Evolutionary conservation across 2,888 invertebrate species (phyloP).

Genomic region (Electrophaes corylata): DNA sequence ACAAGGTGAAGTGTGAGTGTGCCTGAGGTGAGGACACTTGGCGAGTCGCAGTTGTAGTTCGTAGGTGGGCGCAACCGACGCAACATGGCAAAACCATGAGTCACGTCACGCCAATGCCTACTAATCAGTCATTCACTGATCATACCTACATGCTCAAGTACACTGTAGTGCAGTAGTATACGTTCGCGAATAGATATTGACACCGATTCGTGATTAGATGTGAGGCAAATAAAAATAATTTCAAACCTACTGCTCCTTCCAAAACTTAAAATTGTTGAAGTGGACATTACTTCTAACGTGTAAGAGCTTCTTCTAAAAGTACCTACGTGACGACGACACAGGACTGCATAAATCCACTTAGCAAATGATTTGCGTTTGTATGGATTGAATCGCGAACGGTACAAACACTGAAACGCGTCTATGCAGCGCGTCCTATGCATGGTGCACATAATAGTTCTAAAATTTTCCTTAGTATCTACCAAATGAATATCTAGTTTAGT

Average conservation of each 20-base stretch:
- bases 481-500: background rate
- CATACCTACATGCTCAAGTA: slow-evolving; percentile 36
- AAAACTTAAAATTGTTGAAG: background rate
- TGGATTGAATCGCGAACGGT: background rate
- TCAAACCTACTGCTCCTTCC: no score
- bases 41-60: slow-evolving; percentile 28
- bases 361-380: background rate
- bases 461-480: background rate
- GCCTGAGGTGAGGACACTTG: slow-evolving; percentile 46
- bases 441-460: no score
- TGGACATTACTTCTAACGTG: background rate
- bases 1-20: slow-evolving; percentile 47
- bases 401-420: background rate
- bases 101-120: slow-evolving; percentile 32
- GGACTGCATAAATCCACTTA: background rate
- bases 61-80: slow-evolving; percentile 39
- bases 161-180: slow-evolving; percentile 11
- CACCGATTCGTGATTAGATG: no score
- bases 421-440: background rate
- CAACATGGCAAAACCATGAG: slow-evolving; percentile 37
- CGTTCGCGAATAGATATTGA: no score
- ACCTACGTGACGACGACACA: background rate
- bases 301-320: no score
- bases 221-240: no score
- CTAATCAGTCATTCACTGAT: slow-evolving; percentile 39